Conservation (phyloP, 2,888 invertebrate genomes). For the Copidosoma aretas region DNA sequence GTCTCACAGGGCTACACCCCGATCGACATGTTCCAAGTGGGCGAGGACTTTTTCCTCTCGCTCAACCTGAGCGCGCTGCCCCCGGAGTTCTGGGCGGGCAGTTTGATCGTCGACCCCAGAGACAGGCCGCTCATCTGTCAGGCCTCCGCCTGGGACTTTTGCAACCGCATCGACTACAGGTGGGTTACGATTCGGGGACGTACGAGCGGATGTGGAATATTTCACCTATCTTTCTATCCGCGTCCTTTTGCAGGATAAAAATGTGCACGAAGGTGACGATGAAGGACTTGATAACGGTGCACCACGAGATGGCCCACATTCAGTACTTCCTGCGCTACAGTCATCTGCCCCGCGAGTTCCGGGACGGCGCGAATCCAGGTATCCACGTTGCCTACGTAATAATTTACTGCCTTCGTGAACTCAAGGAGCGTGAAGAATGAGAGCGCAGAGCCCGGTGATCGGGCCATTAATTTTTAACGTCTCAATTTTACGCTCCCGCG, state of each 20-base stretch:
- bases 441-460: conserved; percentile 3
- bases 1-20: conserved; percentile 80
- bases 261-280: conserved; percentile 86
- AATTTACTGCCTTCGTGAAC: too few relatives aligned
- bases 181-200: conserved; percentile 58
- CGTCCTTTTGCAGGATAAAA: conserved; percentile 72
- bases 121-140: conserved; percentile 83
- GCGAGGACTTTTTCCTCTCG: conserved; percentile 90
- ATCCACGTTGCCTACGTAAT: too few relatives aligned
- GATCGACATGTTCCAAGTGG: conserved; percentile 81
- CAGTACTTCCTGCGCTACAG: conserved; percentile 87
- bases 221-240: too few relatives aligned
- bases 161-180: conserved; percentile 87
- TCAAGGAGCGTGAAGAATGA: conserved; percentile 22
- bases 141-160: conserved; percentile 94
- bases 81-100: conserved; percentile 86
- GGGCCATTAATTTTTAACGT: conserved; percentile 25
- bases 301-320: conserved; percentile 92
- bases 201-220: not conserved
- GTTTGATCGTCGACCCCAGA: conserved; percentile 80
- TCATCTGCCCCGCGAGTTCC: conserved; percentile 82
- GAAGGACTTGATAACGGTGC: conserved; percentile 85
- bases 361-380: conserved; percentile 94
- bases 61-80: conserved; percentile 88
- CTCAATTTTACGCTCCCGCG: not conserved